phyloP scores from a whole-genome alignment of 2,797 vertebrate genomes.

The Macrochelys suwanniensis region DNA sequence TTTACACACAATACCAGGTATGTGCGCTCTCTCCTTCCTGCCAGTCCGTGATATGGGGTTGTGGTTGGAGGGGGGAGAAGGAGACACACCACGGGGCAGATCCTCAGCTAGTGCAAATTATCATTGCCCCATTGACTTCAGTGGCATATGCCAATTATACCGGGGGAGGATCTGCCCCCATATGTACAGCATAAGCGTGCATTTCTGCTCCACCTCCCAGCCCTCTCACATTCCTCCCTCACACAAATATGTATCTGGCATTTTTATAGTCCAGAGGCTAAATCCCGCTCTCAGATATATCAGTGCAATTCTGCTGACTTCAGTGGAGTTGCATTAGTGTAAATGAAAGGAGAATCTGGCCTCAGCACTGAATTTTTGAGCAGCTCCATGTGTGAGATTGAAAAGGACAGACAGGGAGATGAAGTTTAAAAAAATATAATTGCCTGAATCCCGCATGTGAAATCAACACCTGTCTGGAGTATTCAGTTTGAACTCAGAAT shows the following conservation, averaged over 20 bases:
- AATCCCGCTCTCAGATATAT: background rate
- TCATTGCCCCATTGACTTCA: background rate
- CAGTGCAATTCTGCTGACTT: background rate
- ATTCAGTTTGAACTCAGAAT: background rate
- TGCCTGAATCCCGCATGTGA: background rate
- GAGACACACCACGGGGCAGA: background rate
- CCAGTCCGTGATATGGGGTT: accelerated
- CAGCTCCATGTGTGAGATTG: background rate
- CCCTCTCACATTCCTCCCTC: background rate
- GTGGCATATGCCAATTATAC: background rate
- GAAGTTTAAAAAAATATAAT: background rate
- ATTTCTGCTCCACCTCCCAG: background rate
- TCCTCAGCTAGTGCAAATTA: background rate
- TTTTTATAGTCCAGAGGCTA: background rate
- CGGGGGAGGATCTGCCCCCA: background rate
- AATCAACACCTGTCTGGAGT: background rate
- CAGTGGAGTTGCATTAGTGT: background rate
- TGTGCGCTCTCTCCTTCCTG: background rate
- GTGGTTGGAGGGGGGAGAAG: background rate
- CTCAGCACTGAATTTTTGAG: background rate
- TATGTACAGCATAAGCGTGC: background rate
- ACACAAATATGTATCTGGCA: background rate
- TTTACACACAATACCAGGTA: background rate
- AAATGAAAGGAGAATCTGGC: background rate
- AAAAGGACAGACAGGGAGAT: background rate